Evolutionary conservation across 2,797 vertebrate genomes (phyloP).

Genomic region (Halcyon leucocephala): DNA sequence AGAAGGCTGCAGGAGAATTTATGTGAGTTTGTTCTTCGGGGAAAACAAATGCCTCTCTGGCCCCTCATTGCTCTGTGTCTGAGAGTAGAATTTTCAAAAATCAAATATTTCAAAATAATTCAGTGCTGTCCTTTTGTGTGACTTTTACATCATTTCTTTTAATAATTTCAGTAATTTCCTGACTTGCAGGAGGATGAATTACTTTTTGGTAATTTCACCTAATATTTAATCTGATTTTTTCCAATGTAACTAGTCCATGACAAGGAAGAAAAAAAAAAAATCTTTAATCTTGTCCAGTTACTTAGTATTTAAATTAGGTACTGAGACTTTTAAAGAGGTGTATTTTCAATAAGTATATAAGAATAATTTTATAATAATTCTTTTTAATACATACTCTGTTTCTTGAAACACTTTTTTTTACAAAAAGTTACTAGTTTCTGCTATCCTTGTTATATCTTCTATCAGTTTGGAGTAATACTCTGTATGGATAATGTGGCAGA

Average conservation of each 20-base stretch:
- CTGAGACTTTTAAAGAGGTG: not conserved
- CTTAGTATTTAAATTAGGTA: not conserved
- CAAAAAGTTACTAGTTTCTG: not conserved
- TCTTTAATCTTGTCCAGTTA: not conserved
- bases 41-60: not conserved
- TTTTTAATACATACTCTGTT: not conserved
- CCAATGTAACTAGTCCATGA: not conserved
- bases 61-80: not conserved
- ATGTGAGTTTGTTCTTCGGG: not conserved
- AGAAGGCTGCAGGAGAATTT: not conserved
- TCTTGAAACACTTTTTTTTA: not conserved
- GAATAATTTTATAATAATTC: not conserved
- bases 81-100: not conserved
- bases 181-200: not conserved
- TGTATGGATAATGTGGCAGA: not conserved
- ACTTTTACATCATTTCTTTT: not conserved
- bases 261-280: not conserved
- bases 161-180: not conserved
- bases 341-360: not conserved
- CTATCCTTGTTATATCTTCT: not conserved
- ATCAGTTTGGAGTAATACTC: not conserved
- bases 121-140: not conserved
- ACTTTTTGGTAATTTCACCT: not conserved
- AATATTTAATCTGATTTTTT: not conserved
- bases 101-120: not conserved